Evolutionary conservation across 2,113 vertebrate species (phyloP).

Genomic region (Oryzias celebensis): DNA sequence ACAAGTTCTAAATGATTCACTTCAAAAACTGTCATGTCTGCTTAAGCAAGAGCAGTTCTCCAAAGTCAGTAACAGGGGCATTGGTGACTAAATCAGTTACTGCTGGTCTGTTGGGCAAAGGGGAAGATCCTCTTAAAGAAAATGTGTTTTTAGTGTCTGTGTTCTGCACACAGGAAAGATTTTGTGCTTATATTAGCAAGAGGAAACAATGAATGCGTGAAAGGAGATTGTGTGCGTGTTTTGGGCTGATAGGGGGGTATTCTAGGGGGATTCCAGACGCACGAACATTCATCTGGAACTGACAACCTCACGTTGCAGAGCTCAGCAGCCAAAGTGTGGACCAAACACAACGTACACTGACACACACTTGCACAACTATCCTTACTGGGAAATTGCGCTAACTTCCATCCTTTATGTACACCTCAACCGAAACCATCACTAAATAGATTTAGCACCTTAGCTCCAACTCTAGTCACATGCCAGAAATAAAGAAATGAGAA

Average conservation of each 20-base stretch:
- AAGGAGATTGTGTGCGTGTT: conserved; percentile 38
- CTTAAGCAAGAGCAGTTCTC: conserved; percentile 69
- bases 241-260: conserved; percentile 66
- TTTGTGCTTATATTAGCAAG: conserved; percentile 62
- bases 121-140: conserved; percentile 62
- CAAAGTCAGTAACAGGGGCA: conserved; percentile 65
- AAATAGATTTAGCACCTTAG: too few species aligned
- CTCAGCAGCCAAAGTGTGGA: background rate
- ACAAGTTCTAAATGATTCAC: conserved; percentile 64
- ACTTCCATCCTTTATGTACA: too few species aligned
- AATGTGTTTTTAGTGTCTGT: conserved; percentile 37
- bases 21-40: conserved; percentile 46
- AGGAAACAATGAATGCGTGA: conserved; percentile 63
- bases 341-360: background rate
- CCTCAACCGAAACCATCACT: too few species aligned
- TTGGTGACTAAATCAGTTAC: conserved; percentile 72
- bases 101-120: conserved; percentile 69
- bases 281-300: conserved; percentile 61
- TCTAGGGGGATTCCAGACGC: conserved; percentile 73
- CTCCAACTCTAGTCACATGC: too few species aligned
- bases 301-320: conserved; percentile 46
- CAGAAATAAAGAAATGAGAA: too few species aligned
- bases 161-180: conserved; percentile 27
- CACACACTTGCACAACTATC: too few species aligned
- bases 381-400: too few species aligned